Conservation (phyloP, 1,140 invertebrate species). For the Grapholita molesta region DNA sequence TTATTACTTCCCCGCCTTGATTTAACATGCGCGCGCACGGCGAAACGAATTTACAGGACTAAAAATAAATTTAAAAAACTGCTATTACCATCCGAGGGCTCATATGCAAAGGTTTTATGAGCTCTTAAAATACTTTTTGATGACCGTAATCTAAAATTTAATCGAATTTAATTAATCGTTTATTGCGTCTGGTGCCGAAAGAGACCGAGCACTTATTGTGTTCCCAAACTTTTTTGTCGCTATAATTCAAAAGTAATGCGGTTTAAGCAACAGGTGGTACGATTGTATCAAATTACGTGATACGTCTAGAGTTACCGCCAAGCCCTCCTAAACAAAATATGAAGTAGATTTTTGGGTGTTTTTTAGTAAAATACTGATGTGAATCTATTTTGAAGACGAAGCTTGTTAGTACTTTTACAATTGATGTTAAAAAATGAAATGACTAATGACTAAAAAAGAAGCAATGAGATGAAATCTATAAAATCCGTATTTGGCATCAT, state of each 20-base stretch:
- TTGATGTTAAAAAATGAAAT: no score
- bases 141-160: not conserved
- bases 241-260: slow-evolving; percentile 41
- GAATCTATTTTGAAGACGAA: not conserved
- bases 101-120: not conserved
- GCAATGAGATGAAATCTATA: not conserved
- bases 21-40: not conserved
- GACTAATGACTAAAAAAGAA: not conserved
- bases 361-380: not conserved
- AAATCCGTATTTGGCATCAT: not conserved
- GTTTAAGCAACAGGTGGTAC: slow-evolving; percentile 45
- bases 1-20: not conserved
- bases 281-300: slow-evolving; percentile 51
- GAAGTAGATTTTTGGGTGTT: not conserved
- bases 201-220: slow-evolving; percentile 50
- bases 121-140: not conserved
- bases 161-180: slow-evolving; percentile 27
- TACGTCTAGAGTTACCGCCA: not conserved
- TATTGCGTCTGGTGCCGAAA: slow-evolving; percentile 39
- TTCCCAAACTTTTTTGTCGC: slow-evolving; percentile 46
- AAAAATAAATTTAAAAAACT: not conserved
- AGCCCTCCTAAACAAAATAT: not conserved
- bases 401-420: not conserved
- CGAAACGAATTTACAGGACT: not conserved
- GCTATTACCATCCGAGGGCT: not conserved